phyloP scores from a whole-genome alignment of 2,113 vertebrate genomes.

The Camelus dromedarius region DNA sequence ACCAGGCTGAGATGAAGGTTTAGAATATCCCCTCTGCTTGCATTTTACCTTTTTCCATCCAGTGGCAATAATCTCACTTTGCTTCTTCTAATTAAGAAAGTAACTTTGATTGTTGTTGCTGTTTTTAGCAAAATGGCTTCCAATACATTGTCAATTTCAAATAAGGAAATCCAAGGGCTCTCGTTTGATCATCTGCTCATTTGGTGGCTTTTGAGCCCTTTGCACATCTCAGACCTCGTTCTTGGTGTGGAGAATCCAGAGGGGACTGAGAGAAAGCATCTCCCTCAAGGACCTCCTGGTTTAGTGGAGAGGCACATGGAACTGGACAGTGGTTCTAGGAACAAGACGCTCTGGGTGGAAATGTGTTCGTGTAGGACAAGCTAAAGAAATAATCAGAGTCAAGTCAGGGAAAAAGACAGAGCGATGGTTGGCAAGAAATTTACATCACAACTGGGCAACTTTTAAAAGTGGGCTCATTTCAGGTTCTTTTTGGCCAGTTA shows the following conservation, averaged over 20 bases:
- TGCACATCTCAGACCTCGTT: no score
- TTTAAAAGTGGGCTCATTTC: not conserved
- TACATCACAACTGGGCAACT: not conserved
- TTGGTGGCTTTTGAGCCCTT: not conserved
- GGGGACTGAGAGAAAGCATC: no score
- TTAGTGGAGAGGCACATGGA: not conserved
- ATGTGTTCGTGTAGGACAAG: not conserved
- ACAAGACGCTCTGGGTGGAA: not conserved
- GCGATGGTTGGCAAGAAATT: not conserved
- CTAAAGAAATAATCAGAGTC: not conserved
- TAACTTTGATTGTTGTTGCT: not conserved
- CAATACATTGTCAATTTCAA: not conserved
- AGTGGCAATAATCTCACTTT: not conserved
- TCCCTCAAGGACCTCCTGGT: not conserved
- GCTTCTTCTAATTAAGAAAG: conserved; percentile 57
- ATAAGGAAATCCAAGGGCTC: not conserved
- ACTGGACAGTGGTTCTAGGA: fast-evolving
- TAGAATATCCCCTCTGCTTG: not conserved
- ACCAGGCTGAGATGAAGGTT: conserved; percentile 53
- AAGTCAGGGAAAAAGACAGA: not conserved
- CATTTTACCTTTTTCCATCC: not conserved
- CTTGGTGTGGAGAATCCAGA: not conserved
- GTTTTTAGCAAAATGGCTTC: conserved; percentile 6
- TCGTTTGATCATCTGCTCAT: fast-evolving
- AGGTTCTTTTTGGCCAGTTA: not conserved